Conservation (phyloP, 1,140 invertebrate genomes). For the Aphaenogaster ashmeadi region DNA sequence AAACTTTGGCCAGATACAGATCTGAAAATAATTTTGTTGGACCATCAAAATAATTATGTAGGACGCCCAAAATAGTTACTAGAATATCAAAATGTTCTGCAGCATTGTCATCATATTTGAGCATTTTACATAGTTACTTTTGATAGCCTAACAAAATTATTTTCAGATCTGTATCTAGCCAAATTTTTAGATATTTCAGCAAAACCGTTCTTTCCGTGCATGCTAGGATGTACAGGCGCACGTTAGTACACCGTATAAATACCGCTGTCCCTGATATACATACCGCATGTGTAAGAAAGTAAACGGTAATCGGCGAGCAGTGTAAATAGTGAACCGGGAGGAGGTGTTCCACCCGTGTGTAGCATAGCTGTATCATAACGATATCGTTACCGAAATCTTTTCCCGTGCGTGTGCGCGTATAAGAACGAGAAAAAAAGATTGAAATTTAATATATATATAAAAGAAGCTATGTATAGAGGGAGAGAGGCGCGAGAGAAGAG, state of each 20-base stretch:
- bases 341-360: conserved; percentile 62
- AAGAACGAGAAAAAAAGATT: conserved; percentile 44
- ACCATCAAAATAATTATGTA: too few relatives aligned
- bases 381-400: conserved; percentile 78
- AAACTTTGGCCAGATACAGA: too few relatives aligned
- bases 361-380: conserved; percentile 82
- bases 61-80: too few relatives aligned
- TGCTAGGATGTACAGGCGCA: conserved; percentile 61
- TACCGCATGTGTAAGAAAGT: conserved; percentile 68
- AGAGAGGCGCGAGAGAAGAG: conserved; percentile 24
- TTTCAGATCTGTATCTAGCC: too few relatives aligned
- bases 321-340: conserved; percentile 76
- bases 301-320: conserved; percentile 70
- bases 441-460: conserved; percentile 60
- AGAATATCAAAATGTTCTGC: too few relatives aligned
- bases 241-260: conserved; percentile 65
- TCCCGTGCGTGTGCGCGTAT: conserved; percentile 40
- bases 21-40: too few relatives aligned
- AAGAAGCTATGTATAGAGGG: conserved; percentile 53
- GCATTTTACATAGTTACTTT: too few relatives aligned
- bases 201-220: too few relatives aligned
- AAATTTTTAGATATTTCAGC: too few relatives aligned
- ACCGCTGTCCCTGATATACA: conserved; percentile 65
- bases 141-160: too few relatives aligned
- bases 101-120: too few relatives aligned